Percentiles rank a stretch among this genome's conserved stretches.
phyloP scores from a whole-genome alignment of 2,797 vertebrate species.

The Urophycis tenuis region DNA sequence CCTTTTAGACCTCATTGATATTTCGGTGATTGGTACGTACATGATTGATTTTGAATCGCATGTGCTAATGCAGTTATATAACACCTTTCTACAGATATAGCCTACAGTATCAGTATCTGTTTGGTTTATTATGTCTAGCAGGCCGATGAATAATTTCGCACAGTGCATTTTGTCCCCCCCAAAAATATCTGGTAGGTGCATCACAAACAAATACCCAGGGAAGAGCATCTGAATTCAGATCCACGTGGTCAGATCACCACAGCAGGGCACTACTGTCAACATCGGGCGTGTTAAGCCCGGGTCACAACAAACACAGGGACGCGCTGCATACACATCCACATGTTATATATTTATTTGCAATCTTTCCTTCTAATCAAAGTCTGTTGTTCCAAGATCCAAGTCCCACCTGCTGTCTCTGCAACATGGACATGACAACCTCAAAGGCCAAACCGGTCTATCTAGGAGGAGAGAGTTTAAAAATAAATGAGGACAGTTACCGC shows the following conservation, averaged over 20 bases:
- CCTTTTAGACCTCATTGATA: too few relatives aligned
- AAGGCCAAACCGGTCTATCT: background rate
- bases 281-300: background rate
- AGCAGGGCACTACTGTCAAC: background rate
- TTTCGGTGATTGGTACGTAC: background rate
- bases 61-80: background rate
- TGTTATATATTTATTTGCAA: background rate
- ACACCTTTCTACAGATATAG: background rate
- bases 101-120: background rate
- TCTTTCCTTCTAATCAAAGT: too few relatives aligned
- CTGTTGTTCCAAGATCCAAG: background rate
- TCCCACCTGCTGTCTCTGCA: background rate
- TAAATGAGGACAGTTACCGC: background rate
- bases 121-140: background rate
- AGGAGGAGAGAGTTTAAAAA: background rate
- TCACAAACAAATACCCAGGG: background rate
- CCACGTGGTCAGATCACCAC: background rate
- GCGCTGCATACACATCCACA: background rate
- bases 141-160: background rate
- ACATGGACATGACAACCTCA: background rate
- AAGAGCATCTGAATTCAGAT: background rate
- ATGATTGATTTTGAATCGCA: background rate
- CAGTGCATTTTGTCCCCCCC: background rate
- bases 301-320: background rate
- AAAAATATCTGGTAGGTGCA: background rate